Conservation (phyloP, 2,888 invertebrate species). For the Argyra leucocephala region DNA sequence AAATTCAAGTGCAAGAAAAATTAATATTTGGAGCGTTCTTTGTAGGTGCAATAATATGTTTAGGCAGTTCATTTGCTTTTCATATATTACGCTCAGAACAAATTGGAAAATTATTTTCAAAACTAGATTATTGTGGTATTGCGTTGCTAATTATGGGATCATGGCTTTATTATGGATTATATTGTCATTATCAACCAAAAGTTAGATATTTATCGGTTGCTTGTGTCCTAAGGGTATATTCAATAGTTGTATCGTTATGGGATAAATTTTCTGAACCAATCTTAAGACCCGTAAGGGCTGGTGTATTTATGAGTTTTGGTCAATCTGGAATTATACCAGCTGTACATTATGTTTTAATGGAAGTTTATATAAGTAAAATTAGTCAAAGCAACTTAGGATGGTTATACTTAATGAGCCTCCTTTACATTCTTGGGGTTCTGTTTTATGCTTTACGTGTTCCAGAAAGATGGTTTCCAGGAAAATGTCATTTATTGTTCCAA, state of each 20-base stretch:
- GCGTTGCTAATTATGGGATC: slow-evolving; percentile 97
- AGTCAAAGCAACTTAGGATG: slow-evolving; percentile 89
- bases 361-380: slow-evolving; percentile 90
- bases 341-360: slow-evolving; percentile 88
- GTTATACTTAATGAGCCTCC: slow-evolving; percentile 81
- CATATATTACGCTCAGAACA: slow-evolving; percentile 96
- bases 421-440: slow-evolving; percentile 92
- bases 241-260: slow-evolving; percentile 94
- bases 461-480: slow-evolving; percentile 92
- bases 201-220: slow-evolving; percentile 86
- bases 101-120: slow-evolving; percentile 94
- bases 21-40: slow-evolving; percentile 93
- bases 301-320: slow-evolving; percentile 94
- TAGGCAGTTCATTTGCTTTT: slow-evolving; percentile 93
- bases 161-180: slow-evolving; percentile 99
- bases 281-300: slow-evolving; percentile 84
- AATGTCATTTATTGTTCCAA: slow-evolving; percentile 96
- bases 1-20: slow-evolving; percentile 87
- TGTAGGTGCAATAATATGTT: slow-evolving; percentile 89
- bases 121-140: slow-evolving; percentile 98
- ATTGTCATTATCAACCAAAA: slow-evolving; percentile 91
- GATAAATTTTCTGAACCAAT: slow-evolving; percentile 93
- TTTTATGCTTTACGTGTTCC: slow-evolving; percentile 94
- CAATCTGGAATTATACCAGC: slow-evolving; percentile 94
- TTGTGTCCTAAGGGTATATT: slow-evolving; percentile 79